phyloP scores from a whole-genome alignment of 2,888 invertebrate species.

The Drosophila robusta region DNA sequence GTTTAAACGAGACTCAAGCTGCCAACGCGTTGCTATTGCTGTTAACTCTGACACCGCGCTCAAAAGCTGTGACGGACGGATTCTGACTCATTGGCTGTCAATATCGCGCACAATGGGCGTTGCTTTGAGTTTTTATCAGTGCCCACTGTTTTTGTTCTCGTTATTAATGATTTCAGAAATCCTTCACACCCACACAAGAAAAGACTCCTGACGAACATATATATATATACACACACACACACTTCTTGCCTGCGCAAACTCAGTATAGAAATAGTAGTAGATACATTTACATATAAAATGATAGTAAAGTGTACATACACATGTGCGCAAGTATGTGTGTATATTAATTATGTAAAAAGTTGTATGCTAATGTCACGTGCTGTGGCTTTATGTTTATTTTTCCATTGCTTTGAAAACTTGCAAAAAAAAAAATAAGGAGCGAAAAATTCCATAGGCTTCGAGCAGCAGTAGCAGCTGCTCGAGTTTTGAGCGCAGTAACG shows the following conservation, averaged over 20 bases:
- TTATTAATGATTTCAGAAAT: slow-evolving; percentile 46
- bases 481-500: slow-evolving; percentile 25
- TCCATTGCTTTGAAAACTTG: slow-evolving; percentile 10
- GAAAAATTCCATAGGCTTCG: slow-evolving; percentile 17
- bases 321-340: slow-evolving; percentile 15
- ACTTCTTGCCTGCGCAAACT: slow-evolving; percentile 58
- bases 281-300: slow-evolving; percentile 51
- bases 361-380: slow-evolving; percentile 47
- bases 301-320: slow-evolving; percentile 48
- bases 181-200: slow-evolving; percentile 43
- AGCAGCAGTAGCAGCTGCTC: slow-evolving; percentile 27
- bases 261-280: slow-evolving; percentile 60
- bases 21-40: slow-evolving; percentile 16
- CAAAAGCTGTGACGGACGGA: slow-evolving; percentile 11
- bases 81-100: slow-evolving; percentile 49
- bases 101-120: slow-evolving; percentile 55
- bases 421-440: neutral
- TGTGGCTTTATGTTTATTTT: slow-evolving; percentile 31
- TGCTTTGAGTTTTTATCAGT: slow-evolving; percentile 45
- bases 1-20: slow-evolving; percentile 6
- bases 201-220: slow-evolving; percentile 7
- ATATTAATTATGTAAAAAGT: slow-evolving; percentile 52
- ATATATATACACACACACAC: slow-evolving; percentile 15
- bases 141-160: slow-evolving; percentile 25
- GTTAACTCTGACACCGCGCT: slow-evolving; percentile 16